A percentile compares a stretch with the other conserved stretches of the same genome.
Evolutionary conservation across 2,113 vertebrate species (phyloP).

Genomic region (Zosterops japonicus): DNA sequence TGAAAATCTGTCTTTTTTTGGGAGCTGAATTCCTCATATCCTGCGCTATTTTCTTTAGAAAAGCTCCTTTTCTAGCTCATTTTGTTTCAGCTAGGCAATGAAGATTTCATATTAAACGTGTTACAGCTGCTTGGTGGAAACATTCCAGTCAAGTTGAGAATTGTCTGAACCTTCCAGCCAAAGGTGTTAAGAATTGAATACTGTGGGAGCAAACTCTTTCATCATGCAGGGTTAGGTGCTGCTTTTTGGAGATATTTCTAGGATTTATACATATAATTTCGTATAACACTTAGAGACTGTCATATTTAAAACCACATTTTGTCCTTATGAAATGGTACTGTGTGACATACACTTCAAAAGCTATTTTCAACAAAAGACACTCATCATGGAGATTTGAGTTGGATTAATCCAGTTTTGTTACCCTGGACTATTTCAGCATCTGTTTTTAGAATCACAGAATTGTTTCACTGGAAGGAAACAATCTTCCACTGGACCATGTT

Average conservation of each 20-base stretch:
- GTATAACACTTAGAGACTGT: neutral
- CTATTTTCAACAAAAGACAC: neutral
- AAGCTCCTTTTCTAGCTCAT: neutral
- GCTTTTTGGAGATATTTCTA: neutral
- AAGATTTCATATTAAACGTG: neutral
- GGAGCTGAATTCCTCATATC: neutral
- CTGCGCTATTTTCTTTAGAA: neutral
- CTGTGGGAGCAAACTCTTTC: neutral
- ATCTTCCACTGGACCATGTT: neutral
- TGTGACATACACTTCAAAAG: neutral
- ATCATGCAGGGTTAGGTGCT: neutral
- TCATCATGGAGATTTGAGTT: neutral
- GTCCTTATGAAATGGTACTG: neutral
- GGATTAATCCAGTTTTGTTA: neutral
- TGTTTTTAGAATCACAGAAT: neutral
- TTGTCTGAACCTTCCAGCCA: neutral
- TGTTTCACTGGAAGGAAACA: neutral
- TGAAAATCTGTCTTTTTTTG: neutral
- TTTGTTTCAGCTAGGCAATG: neutral
- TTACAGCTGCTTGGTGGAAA: neutral
- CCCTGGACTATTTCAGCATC: neutral
- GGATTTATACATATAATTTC: neutral
- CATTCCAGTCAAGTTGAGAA: neutral
- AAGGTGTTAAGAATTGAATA: neutral
- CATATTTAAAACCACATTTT: neutral